Base-by-base conservation (phyloP, 2,797 vertebrate species). In the Oceanodroma leucorhoa region DNA sequence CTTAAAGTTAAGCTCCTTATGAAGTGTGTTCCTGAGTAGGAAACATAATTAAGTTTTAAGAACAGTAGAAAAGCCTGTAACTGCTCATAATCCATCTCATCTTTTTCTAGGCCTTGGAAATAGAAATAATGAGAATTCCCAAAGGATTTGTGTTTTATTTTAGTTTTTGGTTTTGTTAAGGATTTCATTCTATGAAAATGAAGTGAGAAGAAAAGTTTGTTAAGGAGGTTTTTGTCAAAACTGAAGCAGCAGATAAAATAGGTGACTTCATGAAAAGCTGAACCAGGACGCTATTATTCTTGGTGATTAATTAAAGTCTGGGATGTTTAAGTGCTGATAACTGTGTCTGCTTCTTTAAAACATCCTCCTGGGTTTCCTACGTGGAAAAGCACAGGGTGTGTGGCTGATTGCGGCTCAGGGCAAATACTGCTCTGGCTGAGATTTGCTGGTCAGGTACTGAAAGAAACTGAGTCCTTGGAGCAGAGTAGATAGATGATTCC, bases 11-110 rank as follows among this genome's bases (percentile, higher is more conserved):
- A 93, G 62, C 58, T 81, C 62, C 50, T 93, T 93, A 75, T 21
- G 9, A 94, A 75, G 38, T 76, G 32, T 58, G 27, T 82, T 86
- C 46, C 76, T 53, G 46, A 76, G 24, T 36, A 72, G 62, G 67
- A 76, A 87, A 93, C 11, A 27, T 77, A 91, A 86, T 81, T 86
- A 90, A 92, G 75, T 80, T 69, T 82, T 87, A 89, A 66, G 60
- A 93, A 69, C 15, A 43, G 62, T 43, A 58, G 70, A 81, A 80
- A 79, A 83, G 26, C 23, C 70, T 87, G 24, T 90, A 89, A 87
- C 54, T 61, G 14, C 48, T 92, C 23, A 70, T 60, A 79, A 87
- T 89, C 60, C 60, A 72, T 43, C 38, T 88, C 76, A 57, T 78
- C 79, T 82, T 89, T 75, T 61, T 91, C 36, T 46, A 72, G 36